phyloP scores from a whole-genome alignment of 2,113 vertebrate species.

The Cebidichthys violaceus region DNA sequence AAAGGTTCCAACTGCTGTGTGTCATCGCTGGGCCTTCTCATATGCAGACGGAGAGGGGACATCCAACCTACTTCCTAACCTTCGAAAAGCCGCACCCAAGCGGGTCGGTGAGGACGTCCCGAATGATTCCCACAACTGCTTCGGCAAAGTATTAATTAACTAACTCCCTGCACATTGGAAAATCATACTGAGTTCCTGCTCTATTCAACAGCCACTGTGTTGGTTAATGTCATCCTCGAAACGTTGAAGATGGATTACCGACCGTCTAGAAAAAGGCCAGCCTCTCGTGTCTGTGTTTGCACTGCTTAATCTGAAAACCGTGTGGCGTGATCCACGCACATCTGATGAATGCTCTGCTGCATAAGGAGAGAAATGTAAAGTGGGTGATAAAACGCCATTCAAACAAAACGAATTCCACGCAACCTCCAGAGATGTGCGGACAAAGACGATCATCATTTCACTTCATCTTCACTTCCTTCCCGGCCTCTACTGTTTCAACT shows the following conservation, averaged over 20 bases:
- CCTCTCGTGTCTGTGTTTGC: constrained; percentile 45
- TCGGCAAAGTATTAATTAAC: constrained; percentile 17
- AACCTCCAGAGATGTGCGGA: constrained; percentile 37
- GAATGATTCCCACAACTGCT: constrained; percentile 35
- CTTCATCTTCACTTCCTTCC: constrained; percentile 49
- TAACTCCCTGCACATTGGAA: constrained; percentile 23
- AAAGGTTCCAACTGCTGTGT: constrained; percentile 19
- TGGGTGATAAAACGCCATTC: constrained; percentile 51
- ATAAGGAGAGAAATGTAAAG: constrained; percentile 39
- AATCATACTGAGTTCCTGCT: constrained; percentile 28
- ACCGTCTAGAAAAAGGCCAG: constrained; percentile 58
- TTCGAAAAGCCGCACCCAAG: constrained; percentile 40
- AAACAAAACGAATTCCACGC: constrained; percentile 56
- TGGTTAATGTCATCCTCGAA: constrained; percentile 54
- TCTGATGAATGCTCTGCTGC: constrained; percentile 58
- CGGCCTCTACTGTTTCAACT: constrained; percentile 53
- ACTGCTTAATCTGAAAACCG: constrained; percentile 70
- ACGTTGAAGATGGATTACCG: constrained; percentile 59
- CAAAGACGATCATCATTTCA: constrained; percentile 66
- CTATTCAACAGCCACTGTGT: constrained; percentile 33
- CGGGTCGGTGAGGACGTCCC: constrained; percentile 55
- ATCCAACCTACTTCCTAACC: constrained; percentile 19
- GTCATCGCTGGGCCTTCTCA: constrained; percentile 50
- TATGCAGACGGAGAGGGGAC: constrained; percentile 35
- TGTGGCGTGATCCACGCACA: constrained; percentile 37